Evolutionary conservation across 1,140 invertebrate species (phyloP), one percentile per base, ranked within the genome.

Genomic region (Tribolium castaneum): DNA sequence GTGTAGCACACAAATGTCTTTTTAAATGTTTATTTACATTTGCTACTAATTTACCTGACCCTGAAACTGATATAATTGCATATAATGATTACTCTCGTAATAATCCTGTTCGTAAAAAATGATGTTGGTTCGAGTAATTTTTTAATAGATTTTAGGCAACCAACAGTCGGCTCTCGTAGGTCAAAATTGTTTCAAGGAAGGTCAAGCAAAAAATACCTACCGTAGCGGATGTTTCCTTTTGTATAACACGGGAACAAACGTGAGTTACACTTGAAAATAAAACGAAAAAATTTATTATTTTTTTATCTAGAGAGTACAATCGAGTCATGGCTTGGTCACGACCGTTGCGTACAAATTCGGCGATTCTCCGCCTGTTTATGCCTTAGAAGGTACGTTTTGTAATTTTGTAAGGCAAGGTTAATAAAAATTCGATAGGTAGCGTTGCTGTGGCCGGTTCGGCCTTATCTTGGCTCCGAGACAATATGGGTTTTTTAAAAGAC

Each of bases 201-300:
- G 98, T 0, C 94, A 83, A 85, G 97, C 97, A 0, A 99, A 99
- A 88, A 98, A 96, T 84, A 99, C 98, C 0, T 98, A 98, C 85
- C 93, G 98, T 25, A 99, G 97, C 66, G 98, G 98, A 0, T 99
- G 98, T 83, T 99, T 99, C 85, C 88, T 99, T 5, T 87, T 99
- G 0, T 98, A 96, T 86, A 99, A 99, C 83, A 99, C 97, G 0
- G 98, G 98, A 1, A 90, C 90, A 0, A 90, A 92, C 14, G 72
- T 75, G 35, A 75, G 50, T 66, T 4, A 39, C 1, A 0, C n/a
- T n/a, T 25, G 7, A 22, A 25, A 59, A 30, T 22, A 9, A 45
- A 45, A 45, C n/a, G n/a, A 45, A 45, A 39, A 45, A 9, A 7
- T 39, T 9, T 9, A 9, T 10, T 25, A n/a, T 10, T 30, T 59